Evolutionary conservation across 1,140 invertebrate genomes (phyloP).

Genomic region (Copidosoma floridanum): DNA sequence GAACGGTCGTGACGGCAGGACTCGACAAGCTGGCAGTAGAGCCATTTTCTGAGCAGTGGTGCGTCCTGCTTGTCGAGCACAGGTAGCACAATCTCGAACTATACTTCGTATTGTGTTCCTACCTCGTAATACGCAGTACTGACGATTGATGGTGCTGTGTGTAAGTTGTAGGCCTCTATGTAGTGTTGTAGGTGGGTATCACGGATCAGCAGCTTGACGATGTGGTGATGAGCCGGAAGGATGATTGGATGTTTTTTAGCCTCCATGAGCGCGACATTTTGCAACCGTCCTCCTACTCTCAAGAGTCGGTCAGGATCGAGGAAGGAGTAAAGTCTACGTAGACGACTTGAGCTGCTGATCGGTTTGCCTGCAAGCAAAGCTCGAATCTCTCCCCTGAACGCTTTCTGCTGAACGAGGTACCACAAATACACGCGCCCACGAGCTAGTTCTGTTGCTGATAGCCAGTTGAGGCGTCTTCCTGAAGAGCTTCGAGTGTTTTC

Average conservation of each 20-base stretch:
- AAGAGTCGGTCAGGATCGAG: not conserved
- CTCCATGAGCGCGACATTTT: not conserved
- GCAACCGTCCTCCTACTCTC: conserved; percentile 6
- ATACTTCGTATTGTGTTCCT: not conserved
- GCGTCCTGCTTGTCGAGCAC: not conserved
- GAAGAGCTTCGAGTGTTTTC: not conserved
- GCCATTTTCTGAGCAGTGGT: conserved; percentile 22
- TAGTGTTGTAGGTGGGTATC: not conserved
- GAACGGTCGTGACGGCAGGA: conserved; percentile 22
- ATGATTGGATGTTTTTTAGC: not conserved
- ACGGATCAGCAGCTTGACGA: not conserved
- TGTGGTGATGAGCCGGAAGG: not conserved
- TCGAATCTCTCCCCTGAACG: not conserved
- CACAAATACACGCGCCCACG: not conserved
- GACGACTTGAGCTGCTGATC: not conserved
- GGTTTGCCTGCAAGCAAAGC: not conserved
- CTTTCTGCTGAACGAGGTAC: not conserved
- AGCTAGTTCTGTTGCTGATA: not conserved
- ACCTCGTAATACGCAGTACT: conserved; percentile 8
- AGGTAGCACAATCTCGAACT: not conserved
- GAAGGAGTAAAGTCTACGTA: not conserved
- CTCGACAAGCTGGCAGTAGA: conserved; percentile 19
- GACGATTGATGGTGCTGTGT: not conserved
- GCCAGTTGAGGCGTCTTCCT: not conserved
- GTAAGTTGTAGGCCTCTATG: conserved; percentile 15